Evolutionary conservation across 2,113 vertebrate species (phyloP).

Genomic region (Holacanthus passer): DNA sequence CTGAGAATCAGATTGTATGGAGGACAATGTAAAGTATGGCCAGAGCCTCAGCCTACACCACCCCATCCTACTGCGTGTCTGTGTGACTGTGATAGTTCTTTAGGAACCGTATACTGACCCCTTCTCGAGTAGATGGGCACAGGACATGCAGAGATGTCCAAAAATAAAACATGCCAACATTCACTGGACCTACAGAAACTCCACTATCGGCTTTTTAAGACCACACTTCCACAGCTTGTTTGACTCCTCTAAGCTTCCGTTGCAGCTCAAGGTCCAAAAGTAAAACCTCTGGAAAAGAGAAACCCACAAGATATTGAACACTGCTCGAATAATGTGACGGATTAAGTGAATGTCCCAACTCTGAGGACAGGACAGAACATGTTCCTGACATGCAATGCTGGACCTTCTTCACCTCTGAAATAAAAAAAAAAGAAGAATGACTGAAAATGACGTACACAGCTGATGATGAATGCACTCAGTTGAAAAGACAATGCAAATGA

Average conservation of each 20-base stretch:
- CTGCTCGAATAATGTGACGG: neutral
- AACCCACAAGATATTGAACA: neutral
- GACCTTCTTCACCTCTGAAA: slow-evolving; percentile 15
- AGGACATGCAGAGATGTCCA: slow-evolving; percentile 34
- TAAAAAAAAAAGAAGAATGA: slow-evolving; percentile 8
- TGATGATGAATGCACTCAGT: slow-evolving; percentile 36
- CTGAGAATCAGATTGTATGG: slow-evolving; percentile 77
- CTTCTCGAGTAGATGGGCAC: slow-evolving; percentile 21
- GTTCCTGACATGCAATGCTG: slow-evolving; percentile 12
- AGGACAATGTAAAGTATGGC: slow-evolving; percentile 18
- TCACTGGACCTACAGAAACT: slow-evolving; percentile 50
- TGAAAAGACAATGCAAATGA: slow-evolving; percentile 63
- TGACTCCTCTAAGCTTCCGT: slow-evolving; percentile 17
- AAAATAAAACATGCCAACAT: slow-evolving; percentile 41
- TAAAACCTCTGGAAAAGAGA: slow-evolving; percentile 9
- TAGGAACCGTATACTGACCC: slow-evolving; percentile 35
- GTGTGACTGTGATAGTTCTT: slow-evolving; percentile 52
- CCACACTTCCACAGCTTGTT: slow-evolving; percentile 16
- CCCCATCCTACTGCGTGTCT: slow-evolving; percentile 43
- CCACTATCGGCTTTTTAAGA: slow-evolving; percentile 33
- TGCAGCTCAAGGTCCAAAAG: slow-evolving; percentile 22
- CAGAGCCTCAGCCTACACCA: slow-evolving; percentile 22
- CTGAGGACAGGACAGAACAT: slow-evolving; percentile 5
- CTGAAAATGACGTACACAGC: slow-evolving; percentile 34
- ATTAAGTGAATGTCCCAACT: slow-evolving; percentile 9